Base-by-base conservation (phyloP, 2,888 invertebrate genomes). In the Rhagonycha lutea region DNA sequence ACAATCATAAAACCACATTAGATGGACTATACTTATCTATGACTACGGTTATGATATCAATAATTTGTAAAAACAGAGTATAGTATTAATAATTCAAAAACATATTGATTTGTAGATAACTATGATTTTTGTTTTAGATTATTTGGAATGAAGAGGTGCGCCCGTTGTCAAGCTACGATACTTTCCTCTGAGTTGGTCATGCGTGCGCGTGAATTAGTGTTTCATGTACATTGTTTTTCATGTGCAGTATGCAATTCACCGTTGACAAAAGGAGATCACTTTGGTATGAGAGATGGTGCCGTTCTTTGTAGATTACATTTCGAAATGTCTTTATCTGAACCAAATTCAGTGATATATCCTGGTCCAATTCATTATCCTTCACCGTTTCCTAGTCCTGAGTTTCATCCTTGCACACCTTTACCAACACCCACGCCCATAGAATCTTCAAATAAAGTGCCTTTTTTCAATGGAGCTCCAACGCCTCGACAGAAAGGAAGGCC, bases 161-260 rank as follows among this genome's bases (percentile, higher is more conserved):
- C 95, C 73, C 92, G 97, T 78, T 98, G 98, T 88, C 94, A 95
- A 84, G 94, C 95, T 47, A 94, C 94, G 70, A 97, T 98, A 82
- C 93, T 94, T 32, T 93, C 97, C 60, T 94, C 96, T 69, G 98
- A 98, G 89, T 89, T 98, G 87, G 98, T 98, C 87, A 98, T 98
- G 98, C 91, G 97, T 72, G 98, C 97, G 10, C 91, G 96, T 70
- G 97, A 97, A 84, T 91, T 95, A 84, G 96, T 98, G 82, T 98
- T 96, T 90, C 98, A 98, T 90, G 94, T 98, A 77, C 94, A 94
- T 86, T 98, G 98, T 89, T 98, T 98, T 90, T 95, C 95, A 68
- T 98, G 98, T 88, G 94, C 94, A 63, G 92, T 95, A 70, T 98
- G 98, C 90, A 94, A 93, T 86, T 91, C 94, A 60, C 94, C 95